Evolutionary conservation across 2,888 invertebrate species (phyloP), one percentile per base, ranked within the genome.

Genomic region (Tortricodes alternella): DNA sequence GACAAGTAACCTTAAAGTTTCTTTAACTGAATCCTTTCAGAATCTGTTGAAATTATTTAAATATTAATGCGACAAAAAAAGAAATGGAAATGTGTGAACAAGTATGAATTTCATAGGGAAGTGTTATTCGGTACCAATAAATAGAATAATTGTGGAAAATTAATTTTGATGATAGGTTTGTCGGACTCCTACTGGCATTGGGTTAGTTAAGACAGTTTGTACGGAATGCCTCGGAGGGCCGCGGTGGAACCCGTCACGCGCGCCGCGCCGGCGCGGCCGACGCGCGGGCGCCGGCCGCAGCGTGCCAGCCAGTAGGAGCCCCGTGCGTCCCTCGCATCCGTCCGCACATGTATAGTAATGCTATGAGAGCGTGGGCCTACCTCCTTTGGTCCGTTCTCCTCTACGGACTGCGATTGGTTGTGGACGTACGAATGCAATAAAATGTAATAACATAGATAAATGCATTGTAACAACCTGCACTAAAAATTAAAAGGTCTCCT

Each of bases 351-450:
- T 67, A 59, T 50, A 52, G 37, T 73, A 75, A 67, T 66, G 65
- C 71, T 82, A 80, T 76, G 78, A 81, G 82, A 85, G 78, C 78
- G 76, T 79, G 74, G 71, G 86, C 90, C 89, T 90, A 90, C 90
- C 90, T 90, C 90, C 81, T 79, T 89, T 70, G 85, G 89, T 83
- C 89, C 90, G 85, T 90, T 89, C 84, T 90, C 90, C 89, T 89
- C 90, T 86, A 90, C 88, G 79, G 90, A 87, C 90, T 90, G 90
- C 90, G 88, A 85, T 89, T 89, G 89, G 89, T 89, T 88, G 89
- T 89, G 80, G 90, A 83, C 88, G 90, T 83, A 90, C 83, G 90
- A 90, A 90, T 90, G 90, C 90, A 90, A 90, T 90, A 89, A 90
- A 89, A 90, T 89, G 83, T 87, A 88, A 87, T 81, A 89, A 87